Evolutionary conservation across 2,113 vertebrate species (phyloP), one percentile per base, ranked within the genome.

Genomic region (Bufo bufo): DNA sequence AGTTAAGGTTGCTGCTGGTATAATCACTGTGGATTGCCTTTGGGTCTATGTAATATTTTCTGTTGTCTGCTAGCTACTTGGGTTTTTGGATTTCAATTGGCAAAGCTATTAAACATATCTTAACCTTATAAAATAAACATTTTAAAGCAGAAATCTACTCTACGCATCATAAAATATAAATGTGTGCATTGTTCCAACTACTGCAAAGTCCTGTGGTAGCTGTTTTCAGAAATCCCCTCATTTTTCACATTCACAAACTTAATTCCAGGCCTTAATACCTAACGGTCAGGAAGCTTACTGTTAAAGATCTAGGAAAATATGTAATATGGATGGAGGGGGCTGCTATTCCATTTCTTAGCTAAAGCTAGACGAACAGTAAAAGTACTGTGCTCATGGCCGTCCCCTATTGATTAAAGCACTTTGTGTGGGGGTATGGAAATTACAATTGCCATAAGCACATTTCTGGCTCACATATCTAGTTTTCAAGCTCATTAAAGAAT

Each of bases 21-120:
- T 45, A 61, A 47, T 59, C 56, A 19, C 54, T 69, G 49, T 52
- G 65, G 12, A 83, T 66, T 61, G 63, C 63, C 49, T 84, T 52
- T 69, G 12, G 49, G 47, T 50, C 63, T 1, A 13, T 85, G 83
- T 75, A 75, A 58, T 85, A 74, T 74, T 74, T 85, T 43, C 5
- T 85, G 69, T 85, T 85, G 65, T 84, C 82, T 74, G 83, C 83
- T 59, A 14, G 50, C n/a, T 75, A 59, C 20, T 74, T 66, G 45
- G 43, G 59, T 75, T 74, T 74, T 85, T 85, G 66, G 69, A 85
- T 85, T 75, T 85, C 69, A 56, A 74, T 85, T 85, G 66, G 54
- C 66, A 85, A 75, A 74, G 83, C 69, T 85, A 85, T 72, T 85
- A 85, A 85, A 85, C 83, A 72, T 85, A 85, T 75, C 83, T 85